phyloP scores from a whole-genome alignment of 2,113 vertebrate species.

The Pseudopipra pipra region DNA sequence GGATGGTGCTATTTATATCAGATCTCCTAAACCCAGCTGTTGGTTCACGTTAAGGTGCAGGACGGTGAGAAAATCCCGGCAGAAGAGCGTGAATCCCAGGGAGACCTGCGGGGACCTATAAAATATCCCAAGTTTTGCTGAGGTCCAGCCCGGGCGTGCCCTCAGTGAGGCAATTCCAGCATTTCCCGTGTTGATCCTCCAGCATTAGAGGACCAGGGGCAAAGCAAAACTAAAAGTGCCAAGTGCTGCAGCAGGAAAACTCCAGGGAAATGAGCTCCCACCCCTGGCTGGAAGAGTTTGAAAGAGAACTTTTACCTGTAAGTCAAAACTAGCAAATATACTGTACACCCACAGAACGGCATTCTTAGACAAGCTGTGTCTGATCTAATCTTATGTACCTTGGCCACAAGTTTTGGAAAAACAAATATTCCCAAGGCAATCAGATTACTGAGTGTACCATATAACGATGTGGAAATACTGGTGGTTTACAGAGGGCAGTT shows the following conservation, averaged over 20 bases:
- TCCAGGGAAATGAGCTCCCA: background rate
- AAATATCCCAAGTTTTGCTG: slow-evolving; percentile 39
- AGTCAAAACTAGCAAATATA: slow-evolving; percentile 7
- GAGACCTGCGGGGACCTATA: slow-evolving; percentile 50
- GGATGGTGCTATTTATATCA: slow-evolving; percentile 74
- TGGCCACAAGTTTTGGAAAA: slow-evolving; percentile 68
- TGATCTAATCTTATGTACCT: slow-evolving; percentile 69
- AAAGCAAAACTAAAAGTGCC: background rate
- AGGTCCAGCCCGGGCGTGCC: background rate
- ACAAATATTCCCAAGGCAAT: slow-evolving; percentile 69
- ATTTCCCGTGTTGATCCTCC: background rate
- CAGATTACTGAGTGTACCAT: slow-evolving; percentile 27
- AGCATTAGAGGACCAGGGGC: background rate
- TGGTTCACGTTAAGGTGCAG: slow-evolving; percentile 72
- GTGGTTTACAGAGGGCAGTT: slow-evolving; percentile 43
- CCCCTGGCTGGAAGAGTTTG: background rate
- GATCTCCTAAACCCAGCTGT: slow-evolving; percentile 72
- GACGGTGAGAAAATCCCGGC: slow-evolving; percentile 73
- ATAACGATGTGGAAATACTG: slow-evolving; percentile 34
- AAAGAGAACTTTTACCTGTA: slow-evolving; percentile 38
- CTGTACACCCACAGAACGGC: slow-evolving; percentile 35
- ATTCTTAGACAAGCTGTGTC: slow-evolving; percentile 61
- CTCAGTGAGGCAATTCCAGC: background rate
- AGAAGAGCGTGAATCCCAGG: slow-evolving; percentile 65
- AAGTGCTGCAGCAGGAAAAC: background rate